Percentiles rank a stretch among this genome's conserved stretches.
These are phyloP conservation scores for Leptobrachium ailaonicum DNA, from an alignment of 2,113 vertebrate genomes.

Conservation along the genomic window DNA sequence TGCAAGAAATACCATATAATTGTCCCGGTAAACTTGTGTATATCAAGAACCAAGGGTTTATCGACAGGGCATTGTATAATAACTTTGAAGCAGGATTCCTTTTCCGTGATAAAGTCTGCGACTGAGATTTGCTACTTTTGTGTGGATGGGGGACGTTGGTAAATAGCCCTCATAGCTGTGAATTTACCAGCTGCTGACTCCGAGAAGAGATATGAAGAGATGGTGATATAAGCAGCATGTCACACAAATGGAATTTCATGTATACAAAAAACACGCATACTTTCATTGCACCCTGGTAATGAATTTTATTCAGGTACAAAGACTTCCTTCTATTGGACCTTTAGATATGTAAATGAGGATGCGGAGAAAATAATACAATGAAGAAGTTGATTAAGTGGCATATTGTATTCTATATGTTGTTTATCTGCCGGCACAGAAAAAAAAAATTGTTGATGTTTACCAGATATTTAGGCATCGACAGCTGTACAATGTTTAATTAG, in stretches of 20 bases:
- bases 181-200: conserved; percentile 25
- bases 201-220: conserved; percentile 27
- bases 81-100: conserved; percentile 30
- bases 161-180: conserved; percentile 27
- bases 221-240: conserved; percentile 9
- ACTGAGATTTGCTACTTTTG: neutral
- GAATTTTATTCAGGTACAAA: conserved; percentile 1
- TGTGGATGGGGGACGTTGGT: conserved; percentile 11
- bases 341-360: neutral
- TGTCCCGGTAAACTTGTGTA: no score
- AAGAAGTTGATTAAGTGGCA: neutral
- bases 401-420: neutral
- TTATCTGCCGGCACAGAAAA: neutral
- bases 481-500: neutral
- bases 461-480: neutral
- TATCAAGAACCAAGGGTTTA: neutral
- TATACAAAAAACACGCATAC: neutral
- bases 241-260: conserved; percentile 16
- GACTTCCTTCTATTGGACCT: neutral
- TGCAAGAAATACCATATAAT: no score
- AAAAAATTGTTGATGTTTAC: neutral
- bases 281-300: conserved; percentile 6
- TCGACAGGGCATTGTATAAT: neutral
- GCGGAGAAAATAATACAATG: neutral
- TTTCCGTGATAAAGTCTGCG: conserved; percentile 24